A percentile compares a stretch with the other conserved stretches of the same genome.
Evolutionary conservation across 2,888 invertebrate genomes (phyloP).

Genomic region (Tetheella fluctuosa): DNA sequence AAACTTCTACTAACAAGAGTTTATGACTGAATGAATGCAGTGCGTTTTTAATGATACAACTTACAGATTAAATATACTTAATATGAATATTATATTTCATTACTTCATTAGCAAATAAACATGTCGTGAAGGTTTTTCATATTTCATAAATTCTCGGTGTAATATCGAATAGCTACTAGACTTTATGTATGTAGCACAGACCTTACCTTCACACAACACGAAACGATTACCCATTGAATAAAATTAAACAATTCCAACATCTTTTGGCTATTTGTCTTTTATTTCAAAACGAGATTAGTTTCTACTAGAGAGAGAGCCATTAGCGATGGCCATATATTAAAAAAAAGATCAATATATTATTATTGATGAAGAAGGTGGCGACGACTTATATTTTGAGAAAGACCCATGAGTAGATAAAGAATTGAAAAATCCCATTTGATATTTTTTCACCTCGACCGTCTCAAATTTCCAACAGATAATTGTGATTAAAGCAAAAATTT

Average conservation of each 20-base stretch:
- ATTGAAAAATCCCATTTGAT: background rate
- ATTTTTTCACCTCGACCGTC: background rate
- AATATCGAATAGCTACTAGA: background rate
- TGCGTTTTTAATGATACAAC: no score
- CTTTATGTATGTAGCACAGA: conserved; percentile 22
- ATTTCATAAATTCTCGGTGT: no score
- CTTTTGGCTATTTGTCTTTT: background rate
- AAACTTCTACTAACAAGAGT: no score
- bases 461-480: no score
- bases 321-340: no score
- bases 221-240: background rate
- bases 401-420: background rate
- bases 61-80: no score
- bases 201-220: conserved; percentile 13
- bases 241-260: background rate
- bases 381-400: background rate
- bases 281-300: background rate
- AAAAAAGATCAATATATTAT: no score
- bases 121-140: background rate
- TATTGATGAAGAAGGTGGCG: no score
- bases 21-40: no score
- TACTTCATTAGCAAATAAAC: no score
- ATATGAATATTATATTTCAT: no score
- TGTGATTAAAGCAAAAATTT: no score
- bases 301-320: background rate